These are phyloP conservation scores for Gorsachius goisagi DNA, from an alignment of 2,113 vertebrate species.

Conservation along the genomic window DNA sequence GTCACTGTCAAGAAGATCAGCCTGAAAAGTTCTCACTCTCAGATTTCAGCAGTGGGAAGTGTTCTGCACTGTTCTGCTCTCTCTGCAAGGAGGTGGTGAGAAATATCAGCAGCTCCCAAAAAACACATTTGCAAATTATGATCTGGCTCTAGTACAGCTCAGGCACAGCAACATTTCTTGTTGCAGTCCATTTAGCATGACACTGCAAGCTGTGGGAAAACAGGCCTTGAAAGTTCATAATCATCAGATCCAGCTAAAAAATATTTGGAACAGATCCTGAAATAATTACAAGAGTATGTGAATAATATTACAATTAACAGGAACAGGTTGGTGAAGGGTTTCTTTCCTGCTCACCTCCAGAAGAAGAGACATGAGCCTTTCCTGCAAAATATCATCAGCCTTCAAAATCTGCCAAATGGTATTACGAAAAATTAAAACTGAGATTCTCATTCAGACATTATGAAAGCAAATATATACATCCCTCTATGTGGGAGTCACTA, in stretches of 20 bases:
- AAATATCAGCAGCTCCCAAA: constrained; percentile 30
- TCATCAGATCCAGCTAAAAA: background rate
- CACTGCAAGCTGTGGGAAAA: background rate
- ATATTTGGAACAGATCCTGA: constrained; percentile 35
- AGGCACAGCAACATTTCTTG: background rate
- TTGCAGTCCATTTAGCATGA: constrained; percentile 21
- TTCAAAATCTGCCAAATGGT: background rate
- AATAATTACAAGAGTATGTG: constrained; percentile 41
- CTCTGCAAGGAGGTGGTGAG: constrained; percentile 20
- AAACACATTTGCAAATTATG: background rate
- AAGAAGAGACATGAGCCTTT: background rate
- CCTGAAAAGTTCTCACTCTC: background rate
- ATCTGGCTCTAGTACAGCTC: background rate
- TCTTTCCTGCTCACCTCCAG: background rate
- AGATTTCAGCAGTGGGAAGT: constrained; percentile 47
- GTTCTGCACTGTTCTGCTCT: constrained; percentile 14
- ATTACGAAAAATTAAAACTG: background rate
- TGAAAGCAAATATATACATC: constrained; percentile 47
- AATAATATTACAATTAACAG: constrained; percentile 19
- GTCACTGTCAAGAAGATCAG: constrained; percentile 11
- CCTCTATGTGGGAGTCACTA: background rate
- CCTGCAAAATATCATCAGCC: background rate
- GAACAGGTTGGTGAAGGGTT: background rate
- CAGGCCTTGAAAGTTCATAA: background rate
- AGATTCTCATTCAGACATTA: constrained; percentile 41